A percentile compares a stretch with the other conserved stretches of the same genome.
Conservation (phyloP, 2,113 vertebrate genomes). For the Caranx melampygus region DNA sequence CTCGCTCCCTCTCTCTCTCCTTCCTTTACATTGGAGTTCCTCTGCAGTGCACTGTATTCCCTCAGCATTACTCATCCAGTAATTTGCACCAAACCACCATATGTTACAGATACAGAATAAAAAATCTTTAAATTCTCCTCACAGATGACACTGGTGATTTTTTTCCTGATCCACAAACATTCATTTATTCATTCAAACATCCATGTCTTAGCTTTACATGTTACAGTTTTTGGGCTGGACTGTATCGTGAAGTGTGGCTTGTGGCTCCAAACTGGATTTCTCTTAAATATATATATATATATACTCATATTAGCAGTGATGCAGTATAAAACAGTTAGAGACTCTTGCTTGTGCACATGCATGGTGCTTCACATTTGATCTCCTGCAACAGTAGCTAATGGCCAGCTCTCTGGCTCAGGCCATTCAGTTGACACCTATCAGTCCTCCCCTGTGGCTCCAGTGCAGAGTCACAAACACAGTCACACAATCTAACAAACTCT, state of each 20-base stretch:
- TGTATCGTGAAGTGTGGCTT: too few species aligned
- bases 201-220: too few species aligned
- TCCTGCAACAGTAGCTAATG: not conserved
- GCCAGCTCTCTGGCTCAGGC: constrained; percentile 5
- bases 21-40: not conserved
- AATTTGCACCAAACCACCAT: not conserved
- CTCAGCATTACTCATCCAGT: not conserved
- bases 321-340: not conserved
- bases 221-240: too few species aligned
- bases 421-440: constrained; percentile 33
- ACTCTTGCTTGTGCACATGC: not conserved
- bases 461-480: constrained; percentile 41
- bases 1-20: not conserved
- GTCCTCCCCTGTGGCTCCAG: constrained; percentile 20
- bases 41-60: constrained; percentile 2
- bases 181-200: too few species aligned
- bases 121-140: not conserved
- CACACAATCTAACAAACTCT: not conserved
- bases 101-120: not conserved
- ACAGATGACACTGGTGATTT: too few species aligned
- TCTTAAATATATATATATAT: too few species aligned
- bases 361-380: not conserved
- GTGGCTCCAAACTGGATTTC: too few species aligned
- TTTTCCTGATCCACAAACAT: too few species aligned
- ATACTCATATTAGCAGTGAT: not conserved